phyloP scores from a whole-genome alignment of 2,888 invertebrate species.

The Hypomecis punctinalis region DNA sequence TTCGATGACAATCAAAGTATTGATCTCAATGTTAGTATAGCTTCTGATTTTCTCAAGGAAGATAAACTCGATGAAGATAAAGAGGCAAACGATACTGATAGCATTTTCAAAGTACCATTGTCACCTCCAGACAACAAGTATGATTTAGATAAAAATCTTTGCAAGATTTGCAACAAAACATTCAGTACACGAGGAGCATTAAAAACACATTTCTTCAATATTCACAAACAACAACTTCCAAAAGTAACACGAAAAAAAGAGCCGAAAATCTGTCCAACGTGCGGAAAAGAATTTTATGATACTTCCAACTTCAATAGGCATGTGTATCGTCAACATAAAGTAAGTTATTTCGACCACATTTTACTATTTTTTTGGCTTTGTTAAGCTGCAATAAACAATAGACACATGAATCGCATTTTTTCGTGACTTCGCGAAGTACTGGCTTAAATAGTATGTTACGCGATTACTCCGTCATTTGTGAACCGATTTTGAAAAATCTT shows the following conservation, averaged over 20 bases:
- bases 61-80: constrained; percentile 10
- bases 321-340: constrained; percentile 52
- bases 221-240: constrained; percentile 54
- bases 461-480: no score
- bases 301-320: constrained; percentile 53
- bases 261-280: constrained; percentile 54
- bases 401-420: neutral
- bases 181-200: constrained; percentile 51
- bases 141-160: constrained; percentile 57
- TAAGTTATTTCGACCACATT: constrained; percentile 36
- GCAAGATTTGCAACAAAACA: constrained; percentile 62
- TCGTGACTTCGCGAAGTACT: no score
- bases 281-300: constrained; percentile 52
- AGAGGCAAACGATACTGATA: constrained; percentile 23
- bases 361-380: neutral
- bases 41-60: constrained; percentile 18
- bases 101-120: constrained; percentile 34
- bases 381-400: neutral
- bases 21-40: constrained; percentile 27
- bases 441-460: no score
- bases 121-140: constrained; percentile 47
- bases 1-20: constrained; percentile 24
- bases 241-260: constrained; percentile 32
- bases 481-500: no score
- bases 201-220: constrained; percentile 56